Conservation (phyloP, 2,888 invertebrate species). For the Iphiclides podalirius region DNA sequence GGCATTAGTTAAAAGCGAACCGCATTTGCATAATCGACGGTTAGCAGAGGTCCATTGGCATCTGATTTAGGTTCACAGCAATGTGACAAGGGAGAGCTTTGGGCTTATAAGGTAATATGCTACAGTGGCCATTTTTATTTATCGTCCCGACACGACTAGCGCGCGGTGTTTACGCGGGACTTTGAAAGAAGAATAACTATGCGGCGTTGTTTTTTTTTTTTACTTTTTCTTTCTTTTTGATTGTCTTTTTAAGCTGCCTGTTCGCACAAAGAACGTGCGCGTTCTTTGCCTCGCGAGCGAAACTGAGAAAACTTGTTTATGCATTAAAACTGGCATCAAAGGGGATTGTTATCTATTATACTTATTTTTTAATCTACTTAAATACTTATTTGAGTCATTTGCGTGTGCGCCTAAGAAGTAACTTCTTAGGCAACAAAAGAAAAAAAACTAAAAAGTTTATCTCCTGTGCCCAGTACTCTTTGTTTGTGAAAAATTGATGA, state of each 20-base stretch:
- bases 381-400: no score
- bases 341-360: neutral
- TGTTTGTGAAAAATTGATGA: no score
- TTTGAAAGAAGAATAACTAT: constrained; percentile 25
- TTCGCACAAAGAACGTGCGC: neutral
- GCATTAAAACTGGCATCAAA: constrained; percentile 17
- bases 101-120: constrained; percentile 69
- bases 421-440: no score
- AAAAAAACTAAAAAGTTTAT: no score
- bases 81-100: constrained; percentile 60
- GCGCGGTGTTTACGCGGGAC: constrained; percentile 33
- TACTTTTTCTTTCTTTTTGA: neutral
- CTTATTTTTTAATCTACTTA: neutral
- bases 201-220: constrained; percentile 16
- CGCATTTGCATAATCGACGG: constrained; percentile 75
- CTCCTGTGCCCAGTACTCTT: no score
- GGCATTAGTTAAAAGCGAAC: constrained; percentile 49
- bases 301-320: constrained; percentile 8
- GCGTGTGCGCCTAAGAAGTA: no score
- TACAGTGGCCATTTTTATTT: constrained; percentile 61
- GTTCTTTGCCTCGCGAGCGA: neutral
- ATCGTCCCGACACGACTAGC: constrained; percentile 47
- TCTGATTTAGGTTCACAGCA: constrained; percentile 68
- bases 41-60: constrained; percentile 73
- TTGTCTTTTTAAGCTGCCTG: constrained; percentile 11